Percentiles rank a stretch among this genome's conserved stretches.
Conservation (phyloP, 2,113 vertebrate species). For the Azemiops feae region DNA sequence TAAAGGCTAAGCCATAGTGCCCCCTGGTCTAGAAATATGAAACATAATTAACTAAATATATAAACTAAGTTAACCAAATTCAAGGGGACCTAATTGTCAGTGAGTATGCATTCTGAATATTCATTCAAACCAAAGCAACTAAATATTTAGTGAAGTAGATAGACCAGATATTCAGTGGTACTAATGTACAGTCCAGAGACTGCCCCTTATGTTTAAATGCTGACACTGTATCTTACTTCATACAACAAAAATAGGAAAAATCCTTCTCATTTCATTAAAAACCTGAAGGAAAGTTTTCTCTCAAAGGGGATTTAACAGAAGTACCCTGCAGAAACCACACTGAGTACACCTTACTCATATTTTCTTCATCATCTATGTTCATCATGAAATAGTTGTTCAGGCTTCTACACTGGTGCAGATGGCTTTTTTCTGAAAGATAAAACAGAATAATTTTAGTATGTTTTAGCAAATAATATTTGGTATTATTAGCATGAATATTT, state of each 20-base stretch:
- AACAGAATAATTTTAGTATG: slow-evolving; percentile 5
- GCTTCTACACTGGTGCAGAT: slow-evolving; percentile 71
- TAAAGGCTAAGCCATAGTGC: neutral
- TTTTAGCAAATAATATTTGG: neutral
- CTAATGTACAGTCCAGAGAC: neutral
- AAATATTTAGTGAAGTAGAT: neutral
- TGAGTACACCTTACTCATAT: slow-evolving; percentile 89
- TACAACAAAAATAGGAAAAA: neutral
- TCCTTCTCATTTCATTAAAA: neutral
- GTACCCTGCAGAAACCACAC: neutral
- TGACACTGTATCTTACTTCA: neutral
- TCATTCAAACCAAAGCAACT: neutral
- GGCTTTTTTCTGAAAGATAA: slow-evolving; percentile 79
- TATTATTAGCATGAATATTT: neutral
- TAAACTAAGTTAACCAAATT: neutral
- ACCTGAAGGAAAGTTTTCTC: slow-evolving; percentile 5
- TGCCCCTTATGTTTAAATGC: neutral
- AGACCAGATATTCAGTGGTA: neutral
- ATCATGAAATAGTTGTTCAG: slow-evolving; percentile 78
- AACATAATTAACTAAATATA: neutral
- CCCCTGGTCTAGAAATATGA: neutral
- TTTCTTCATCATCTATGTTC: slow-evolving; percentile 94
- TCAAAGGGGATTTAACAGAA: neutral
- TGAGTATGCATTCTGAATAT: neutral
- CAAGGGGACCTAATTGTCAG: neutral